These are phyloP conservation scores for Eumaeus atala DNA, from an alignment of 1,140 invertebrate genomes.

Conservation along the genomic window DNA sequence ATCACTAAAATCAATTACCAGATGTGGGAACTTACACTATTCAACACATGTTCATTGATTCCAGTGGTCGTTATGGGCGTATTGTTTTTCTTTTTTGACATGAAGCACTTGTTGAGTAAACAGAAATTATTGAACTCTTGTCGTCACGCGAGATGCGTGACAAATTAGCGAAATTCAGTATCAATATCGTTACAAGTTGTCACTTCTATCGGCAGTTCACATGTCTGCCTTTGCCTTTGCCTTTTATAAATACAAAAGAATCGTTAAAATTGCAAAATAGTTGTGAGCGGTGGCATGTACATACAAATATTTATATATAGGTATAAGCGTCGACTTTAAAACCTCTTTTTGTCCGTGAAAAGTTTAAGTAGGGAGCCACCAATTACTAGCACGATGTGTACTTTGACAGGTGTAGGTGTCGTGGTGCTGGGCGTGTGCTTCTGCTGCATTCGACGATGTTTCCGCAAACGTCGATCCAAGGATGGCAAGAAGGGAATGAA, in stretches of 20 bases:
- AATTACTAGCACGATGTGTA: not conserved
- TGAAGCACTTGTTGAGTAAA: too few species aligned
- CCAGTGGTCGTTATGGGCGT: too few species aligned
- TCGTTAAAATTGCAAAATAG: not conserved
- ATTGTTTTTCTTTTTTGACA: too few species aligned
- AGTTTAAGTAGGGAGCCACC: not conserved
- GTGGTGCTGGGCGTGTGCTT: conserved; percentile 92
- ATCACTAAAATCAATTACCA: too few species aligned
- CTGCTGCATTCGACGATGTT: conserved; percentile 96
- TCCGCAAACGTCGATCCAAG: conserved; percentile 94
- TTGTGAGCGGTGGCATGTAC: not conserved
- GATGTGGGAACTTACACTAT: too few species aligned
- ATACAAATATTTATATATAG: not conserved
- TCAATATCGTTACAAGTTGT: too few species aligned
- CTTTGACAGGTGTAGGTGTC: conserved; percentile 79
- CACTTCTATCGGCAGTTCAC: too few species aligned
- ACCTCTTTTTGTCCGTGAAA: not conserved
- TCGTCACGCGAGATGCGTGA: too few species aligned
- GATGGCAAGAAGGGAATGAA: conserved; percentile 97
- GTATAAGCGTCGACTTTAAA: not conserved
- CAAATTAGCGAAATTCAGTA: too few species aligned
- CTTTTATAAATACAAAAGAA: not conserved
- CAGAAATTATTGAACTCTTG: too few species aligned
- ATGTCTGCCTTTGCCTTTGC: not conserved
- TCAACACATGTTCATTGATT: too few species aligned